Conservation (phyloP, 2,888 invertebrate genomes). For the Thymelicus sylvestris region DNA sequence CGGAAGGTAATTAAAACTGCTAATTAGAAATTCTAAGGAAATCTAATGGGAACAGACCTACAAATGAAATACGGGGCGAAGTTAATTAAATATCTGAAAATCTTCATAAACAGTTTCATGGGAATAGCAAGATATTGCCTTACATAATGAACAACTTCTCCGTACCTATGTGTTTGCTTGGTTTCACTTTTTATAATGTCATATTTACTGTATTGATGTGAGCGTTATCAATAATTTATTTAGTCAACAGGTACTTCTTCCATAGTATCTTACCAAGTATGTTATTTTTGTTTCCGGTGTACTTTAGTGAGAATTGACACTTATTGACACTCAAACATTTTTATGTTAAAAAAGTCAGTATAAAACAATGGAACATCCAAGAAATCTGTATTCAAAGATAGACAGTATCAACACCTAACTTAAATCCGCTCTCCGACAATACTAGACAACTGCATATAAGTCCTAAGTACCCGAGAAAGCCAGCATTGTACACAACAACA, state of each 20-base stretch:
- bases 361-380: neutral
- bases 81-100: conserved; percentile 12
- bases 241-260: too few relatives aligned
- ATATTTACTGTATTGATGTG: too few relatives aligned
- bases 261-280: too few relatives aligned
- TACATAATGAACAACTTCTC: neutral
- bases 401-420: conserved; percentile 1
- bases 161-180: neutral
- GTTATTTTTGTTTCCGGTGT: too few relatives aligned
- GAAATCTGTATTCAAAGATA: neutral
- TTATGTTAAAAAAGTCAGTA: too few relatives aligned
- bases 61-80: conserved; percentile 9
- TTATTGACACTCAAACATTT: too few relatives aligned
- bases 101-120: conserved; percentile 5
- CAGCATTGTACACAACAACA: conserved; percentile 31
- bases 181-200: neutral
- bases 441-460: conserved; percentile 16
- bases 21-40: conserved; percentile 14
- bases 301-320: too few relatives aligned
- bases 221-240: too few relatives aligned
- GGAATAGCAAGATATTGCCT: neutral
- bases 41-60: conserved; percentile 5
- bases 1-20: conserved; percentile 9
- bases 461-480: conserved; percentile 26
- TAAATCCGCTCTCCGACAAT: conserved; percentile 12